Percentiles rank a stretch among this genome's conserved stretches.
Evolutionary conservation across 2,113 vertebrate species (phyloP).

Genomic region (Cheirogaleus medius): DNA sequence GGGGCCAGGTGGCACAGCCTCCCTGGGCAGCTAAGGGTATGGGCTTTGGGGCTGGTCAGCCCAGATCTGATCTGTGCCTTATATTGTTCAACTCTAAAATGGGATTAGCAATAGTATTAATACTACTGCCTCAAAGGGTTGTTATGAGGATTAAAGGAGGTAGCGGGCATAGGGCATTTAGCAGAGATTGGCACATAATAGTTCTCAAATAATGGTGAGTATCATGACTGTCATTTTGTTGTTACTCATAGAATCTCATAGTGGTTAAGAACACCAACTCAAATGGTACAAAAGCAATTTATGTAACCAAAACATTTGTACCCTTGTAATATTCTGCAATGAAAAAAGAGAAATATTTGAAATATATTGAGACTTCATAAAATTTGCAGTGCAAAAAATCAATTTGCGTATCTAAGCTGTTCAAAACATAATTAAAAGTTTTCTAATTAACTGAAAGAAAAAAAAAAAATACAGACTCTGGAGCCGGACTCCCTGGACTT

Average conservation of each 20-base stretch:
- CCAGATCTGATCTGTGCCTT: background rate
- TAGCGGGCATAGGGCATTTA: rapidly evolving
- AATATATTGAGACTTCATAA: too few species aligned
- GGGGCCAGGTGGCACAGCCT: background rate
- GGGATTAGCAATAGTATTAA: too few species aligned
- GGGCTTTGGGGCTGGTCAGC: background rate
- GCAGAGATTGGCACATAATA: background rate
- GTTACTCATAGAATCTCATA: background rate
- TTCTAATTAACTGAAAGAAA: too few species aligned
- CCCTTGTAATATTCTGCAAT: too few species aligned
- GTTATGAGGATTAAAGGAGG: background rate
- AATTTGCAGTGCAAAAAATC: too few species aligned
- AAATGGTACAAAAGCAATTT: too few species aligned
- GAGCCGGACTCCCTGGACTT: background rate
- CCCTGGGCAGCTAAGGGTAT: background rate
- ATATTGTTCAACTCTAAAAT: background rate
- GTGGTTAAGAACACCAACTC: background rate
- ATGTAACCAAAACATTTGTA: too few species aligned
- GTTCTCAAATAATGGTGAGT: background rate
- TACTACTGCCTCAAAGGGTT: background rate
- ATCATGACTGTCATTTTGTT: background rate
- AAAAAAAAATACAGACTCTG: too few species aligned
- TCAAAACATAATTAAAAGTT: too few species aligned
- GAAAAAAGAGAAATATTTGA: too few species aligned
- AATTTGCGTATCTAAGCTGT: too few species aligned